Conservation (phyloP, 2,888 invertebrate species). For the Allophyes oxyacanthae region DNA sequence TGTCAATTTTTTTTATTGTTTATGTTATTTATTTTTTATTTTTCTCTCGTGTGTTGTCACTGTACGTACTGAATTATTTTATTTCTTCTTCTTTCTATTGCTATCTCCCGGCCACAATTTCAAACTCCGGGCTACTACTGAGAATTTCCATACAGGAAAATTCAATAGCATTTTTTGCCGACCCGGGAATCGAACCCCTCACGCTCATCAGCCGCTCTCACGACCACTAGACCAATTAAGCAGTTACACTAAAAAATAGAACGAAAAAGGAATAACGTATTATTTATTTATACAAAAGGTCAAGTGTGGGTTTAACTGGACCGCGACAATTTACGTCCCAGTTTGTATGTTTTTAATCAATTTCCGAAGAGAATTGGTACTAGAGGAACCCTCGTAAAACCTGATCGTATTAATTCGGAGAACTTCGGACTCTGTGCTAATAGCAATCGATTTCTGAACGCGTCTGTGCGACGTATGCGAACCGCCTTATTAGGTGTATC, state of each 20-base stretch:
- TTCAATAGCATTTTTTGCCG: no score
- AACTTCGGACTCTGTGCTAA: slow-evolving; percentile 30
- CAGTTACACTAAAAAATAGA: not conserved
- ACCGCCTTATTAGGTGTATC: slow-evolving; percentile 28
- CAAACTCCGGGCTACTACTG: no score
- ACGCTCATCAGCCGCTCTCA: no score
- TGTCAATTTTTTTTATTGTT: no score
- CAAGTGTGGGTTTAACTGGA: slow-evolving; percentile 10
- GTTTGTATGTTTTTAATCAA: slow-evolving; percentile 43
- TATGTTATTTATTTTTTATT: no score
- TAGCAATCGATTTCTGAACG: slow-evolving; percentile 31
- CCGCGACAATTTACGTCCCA: slow-evolving; percentile 37
- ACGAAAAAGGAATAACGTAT: slow-evolving; percentile 11
- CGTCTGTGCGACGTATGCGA: slow-evolving; percentile 24
- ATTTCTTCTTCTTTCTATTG: no score
- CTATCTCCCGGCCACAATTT: no score
- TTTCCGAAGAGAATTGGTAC: slow-evolving; percentile 18
- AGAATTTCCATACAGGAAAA: no score
- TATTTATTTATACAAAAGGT: slow-evolving; percentile 20
- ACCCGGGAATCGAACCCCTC: no score
- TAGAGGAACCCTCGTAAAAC: slow-evolving; percentile 34
- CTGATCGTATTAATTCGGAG: slow-evolving; percentile 42
- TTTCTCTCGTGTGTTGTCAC: no score
- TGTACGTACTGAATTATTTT: no score
- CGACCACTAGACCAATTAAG: no score